Evolutionary conservation across 1,140 invertebrate genomes (phyloP).

Genomic region (Pristionchus pacificus): DNA sequence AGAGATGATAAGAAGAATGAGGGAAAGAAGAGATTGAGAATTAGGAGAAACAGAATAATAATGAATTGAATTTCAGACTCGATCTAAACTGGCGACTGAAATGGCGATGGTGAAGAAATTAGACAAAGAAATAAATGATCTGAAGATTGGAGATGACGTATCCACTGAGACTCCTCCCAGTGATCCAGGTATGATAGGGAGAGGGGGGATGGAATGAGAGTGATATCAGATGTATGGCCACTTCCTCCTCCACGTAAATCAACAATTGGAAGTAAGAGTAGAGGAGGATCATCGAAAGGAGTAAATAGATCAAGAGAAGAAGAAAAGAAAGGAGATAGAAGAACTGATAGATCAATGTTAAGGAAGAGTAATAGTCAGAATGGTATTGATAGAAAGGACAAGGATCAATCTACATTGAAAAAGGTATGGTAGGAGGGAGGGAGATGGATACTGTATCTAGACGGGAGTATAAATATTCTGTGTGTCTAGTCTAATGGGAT

Average conservation of each 20-base stretch:
- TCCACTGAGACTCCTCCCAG: neutral
- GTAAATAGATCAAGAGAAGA: neutral
- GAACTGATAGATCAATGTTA: neutral
- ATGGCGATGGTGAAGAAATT: neutral
- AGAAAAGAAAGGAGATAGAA: neutral
- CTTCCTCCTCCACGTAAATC: neutral
- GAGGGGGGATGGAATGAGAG: too few species aligned
- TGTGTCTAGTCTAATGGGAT: too few species aligned
- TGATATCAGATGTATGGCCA: neutral
- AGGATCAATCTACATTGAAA: too few species aligned
- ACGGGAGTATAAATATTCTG: too few species aligned
- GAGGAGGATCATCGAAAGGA: neutral
- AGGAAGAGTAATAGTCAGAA: neutral
- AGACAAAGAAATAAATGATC: neutral
- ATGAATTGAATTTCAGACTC: neutral
- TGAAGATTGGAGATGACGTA: neutral
- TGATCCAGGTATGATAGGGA: slow-evolving; percentile 1
- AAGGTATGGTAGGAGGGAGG: neutral
- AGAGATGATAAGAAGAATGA: neutral
- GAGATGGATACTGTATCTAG: too few species aligned
- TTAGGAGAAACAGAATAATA: neutral
- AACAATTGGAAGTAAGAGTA: neutral
- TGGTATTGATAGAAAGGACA: neutral
- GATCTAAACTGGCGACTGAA: neutral
- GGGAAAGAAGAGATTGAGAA: neutral